Evolutionary conservation across 2,888 invertebrate genomes (phyloP), one percentile per base, ranked within the genome.

Genomic region (Axea sp.): DNA sequence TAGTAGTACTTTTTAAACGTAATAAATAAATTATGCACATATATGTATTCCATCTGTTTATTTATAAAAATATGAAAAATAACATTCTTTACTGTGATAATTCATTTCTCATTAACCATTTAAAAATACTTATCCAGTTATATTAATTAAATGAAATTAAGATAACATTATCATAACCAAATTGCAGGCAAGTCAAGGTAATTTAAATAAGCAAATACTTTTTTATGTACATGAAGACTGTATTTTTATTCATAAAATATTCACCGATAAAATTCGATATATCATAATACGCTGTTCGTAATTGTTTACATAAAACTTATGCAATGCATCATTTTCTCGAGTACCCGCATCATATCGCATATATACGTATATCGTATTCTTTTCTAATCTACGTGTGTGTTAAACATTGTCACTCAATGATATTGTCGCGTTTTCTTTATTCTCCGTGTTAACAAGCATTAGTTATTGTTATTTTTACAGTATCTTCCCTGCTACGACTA

Each of bases 191-290:
- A n/a, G n/a, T n/a, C n/a, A n/a, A n/a, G n/a, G n/a, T n/a, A n/a
- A n/a, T n/a, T n/a, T n/a, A n/a, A n/a, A n/a, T n/a, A n/a, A n/a
- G n/a, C n/a, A n/a, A n/a, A n/a, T n/a, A n/a, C n/a, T n/a, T n/a
- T n/a, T n/a, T n/a, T n/a, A n/a, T 57, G 12, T 72, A 53, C 59
- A 45, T 35, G 37, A 68, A 68, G 55, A 68, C 37, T 65, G 57
- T 57, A 65, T 59, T 72, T 73, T 67, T 62, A 67, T 73, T 67
- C 57, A 65, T 53, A 72, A 72, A 72, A 72, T 72, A 72, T 59
- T 71, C 37, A 62, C 47, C 17, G 53, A 69, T 60, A 62, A 62
- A 71, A 62, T 62, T 71, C 33, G 57, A 57, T 41, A 67, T 31
- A 67, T 39, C 47, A 47, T 41, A 47, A 71, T 62, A 55, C 30